Percentiles rank a stretch among this genome's conserved stretches.
These are phyloP conservation scores for Campaea margaritaria DNA, from an alignment of 2,888 invertebrate species.

Conservation along the genomic window DNA sequence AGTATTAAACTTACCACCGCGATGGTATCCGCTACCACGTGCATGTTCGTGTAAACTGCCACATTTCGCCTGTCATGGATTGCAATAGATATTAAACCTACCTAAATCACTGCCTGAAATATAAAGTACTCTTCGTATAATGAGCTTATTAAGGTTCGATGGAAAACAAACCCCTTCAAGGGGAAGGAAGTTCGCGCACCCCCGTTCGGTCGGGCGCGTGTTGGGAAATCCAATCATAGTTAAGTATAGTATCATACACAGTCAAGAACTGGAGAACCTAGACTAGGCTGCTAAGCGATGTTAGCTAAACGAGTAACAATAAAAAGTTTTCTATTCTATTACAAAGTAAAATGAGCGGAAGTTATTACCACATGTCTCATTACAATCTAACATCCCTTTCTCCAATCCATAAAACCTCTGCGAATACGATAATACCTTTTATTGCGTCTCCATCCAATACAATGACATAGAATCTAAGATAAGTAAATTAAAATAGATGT, in stretches of 20 bases:
- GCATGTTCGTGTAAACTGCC: neutral
- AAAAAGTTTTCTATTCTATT: no score
- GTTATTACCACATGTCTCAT: conserved; percentile 15
- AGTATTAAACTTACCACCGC: no score
- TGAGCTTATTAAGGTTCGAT: conserved; percentile 22
- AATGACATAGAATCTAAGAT: conserved; percentile 6
- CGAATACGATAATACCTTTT: conserved; percentile 25
- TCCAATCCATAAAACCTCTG: conserved; percentile 14
- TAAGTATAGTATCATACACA: conserved; percentile 19
- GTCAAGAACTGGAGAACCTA: conserved; percentile 6
- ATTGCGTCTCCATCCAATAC: conserved; percentile 22
- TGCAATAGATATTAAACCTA: neutral
- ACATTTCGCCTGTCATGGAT: neutral
- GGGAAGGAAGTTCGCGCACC: conserved; percentile 6
- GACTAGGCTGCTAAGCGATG: neutral
- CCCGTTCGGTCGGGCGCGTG: conserved; percentile 3
- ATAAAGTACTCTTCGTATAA: conserved; percentile 9
- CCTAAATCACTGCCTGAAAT: conserved; percentile 2
- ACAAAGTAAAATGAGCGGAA: conserved; percentile 4
- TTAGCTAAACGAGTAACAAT: no score
- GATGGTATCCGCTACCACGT: no score
- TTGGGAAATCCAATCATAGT: conserved; percentile 27
- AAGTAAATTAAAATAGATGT: neutral
- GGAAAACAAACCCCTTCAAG: conserved; percentile 12
- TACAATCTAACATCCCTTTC: conserved; percentile 18